phyloP scores from a whole-genome alignment of 2,113 vertebrate species.

The Lagopus leucura region DNA sequence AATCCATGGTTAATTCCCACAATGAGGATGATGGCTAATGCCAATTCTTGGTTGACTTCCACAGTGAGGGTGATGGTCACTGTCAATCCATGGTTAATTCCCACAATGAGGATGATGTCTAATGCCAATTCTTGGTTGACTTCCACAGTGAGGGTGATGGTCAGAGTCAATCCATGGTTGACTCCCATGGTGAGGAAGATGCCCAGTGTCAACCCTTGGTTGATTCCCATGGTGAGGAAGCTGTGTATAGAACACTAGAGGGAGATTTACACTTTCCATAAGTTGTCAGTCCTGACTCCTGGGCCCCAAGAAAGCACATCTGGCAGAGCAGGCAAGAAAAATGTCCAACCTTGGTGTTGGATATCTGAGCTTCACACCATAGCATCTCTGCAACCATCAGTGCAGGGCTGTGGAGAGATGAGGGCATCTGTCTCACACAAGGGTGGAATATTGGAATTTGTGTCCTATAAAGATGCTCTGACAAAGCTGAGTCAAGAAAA shows the following conservation, averaged over 20 bases:
- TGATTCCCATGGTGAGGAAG: neutral
- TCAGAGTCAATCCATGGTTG: neutral
- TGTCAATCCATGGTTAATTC: neutral
- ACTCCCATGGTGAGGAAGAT: neutral
- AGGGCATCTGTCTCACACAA: rapidly evolving
- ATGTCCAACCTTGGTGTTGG: neutral
- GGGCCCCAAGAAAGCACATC: neutral
- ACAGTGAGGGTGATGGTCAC: neutral
- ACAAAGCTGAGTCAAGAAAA: neutral
- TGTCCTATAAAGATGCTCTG: neutral
- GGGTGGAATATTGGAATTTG: neutral
- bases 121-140: neutral
- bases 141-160: neutral
- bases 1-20: neutral
- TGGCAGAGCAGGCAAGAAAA: neutral
- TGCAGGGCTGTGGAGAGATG: neutral
- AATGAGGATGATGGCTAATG: neutral
- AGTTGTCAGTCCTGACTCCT: neutral
- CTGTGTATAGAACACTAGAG: neutral
- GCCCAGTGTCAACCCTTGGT: neutral
- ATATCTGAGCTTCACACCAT: neutral
- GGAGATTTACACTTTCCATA: neutral
- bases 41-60: neutral
- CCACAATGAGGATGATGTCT: neutral
- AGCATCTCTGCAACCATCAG: neutral